Percentiles rank a stretch among this genome's conserved stretches.
Evolutionary conservation across 2,113 vertebrate species (phyloP).

Genomic region (Lophura nycthemera): DNA sequence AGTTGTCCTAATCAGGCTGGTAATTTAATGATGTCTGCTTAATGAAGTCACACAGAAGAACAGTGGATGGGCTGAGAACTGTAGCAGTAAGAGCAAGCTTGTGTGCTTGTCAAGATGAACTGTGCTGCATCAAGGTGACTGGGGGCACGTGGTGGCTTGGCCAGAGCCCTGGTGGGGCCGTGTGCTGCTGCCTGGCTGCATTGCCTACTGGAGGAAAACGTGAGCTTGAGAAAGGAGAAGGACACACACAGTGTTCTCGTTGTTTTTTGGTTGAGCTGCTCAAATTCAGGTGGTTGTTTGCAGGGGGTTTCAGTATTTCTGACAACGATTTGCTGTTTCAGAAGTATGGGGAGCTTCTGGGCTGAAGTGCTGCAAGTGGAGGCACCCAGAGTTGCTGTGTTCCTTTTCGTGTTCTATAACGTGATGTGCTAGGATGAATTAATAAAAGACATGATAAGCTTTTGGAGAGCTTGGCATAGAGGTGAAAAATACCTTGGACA

Average conservation of each 20-base stretch:
- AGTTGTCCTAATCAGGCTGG: conserved; percentile 27
- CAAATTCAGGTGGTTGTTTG: neutral
- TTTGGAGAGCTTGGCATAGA: neutral
- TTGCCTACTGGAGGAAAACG: neutral
- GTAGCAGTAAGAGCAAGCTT: fast-evolving
- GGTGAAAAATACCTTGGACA: neutral
- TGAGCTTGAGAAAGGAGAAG: neutral
- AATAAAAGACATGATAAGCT: neutral
- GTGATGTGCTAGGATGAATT: neutral
- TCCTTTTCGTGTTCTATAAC: fast-evolving
- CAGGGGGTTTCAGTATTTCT: neutral
- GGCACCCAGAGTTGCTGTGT: fast-evolving
- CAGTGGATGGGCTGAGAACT: neutral
- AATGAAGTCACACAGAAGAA: neutral
- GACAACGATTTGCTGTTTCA: too few species aligned
- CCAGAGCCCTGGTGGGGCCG: fast-evolving
- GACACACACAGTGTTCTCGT: neutral
- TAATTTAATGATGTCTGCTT: conserved; percentile 37
- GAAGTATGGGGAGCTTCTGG: neutral
- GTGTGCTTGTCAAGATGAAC: neutral
- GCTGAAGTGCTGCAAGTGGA: neutral
- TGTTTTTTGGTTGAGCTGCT: neutral
- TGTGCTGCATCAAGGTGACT: neutral
- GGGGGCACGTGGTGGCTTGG: neutral
- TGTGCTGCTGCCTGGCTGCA: too few species aligned